Evolutionary conservation across 1,140 invertebrate species (phyloP).

Genomic region (Piezodorus guildinii): DNA sequence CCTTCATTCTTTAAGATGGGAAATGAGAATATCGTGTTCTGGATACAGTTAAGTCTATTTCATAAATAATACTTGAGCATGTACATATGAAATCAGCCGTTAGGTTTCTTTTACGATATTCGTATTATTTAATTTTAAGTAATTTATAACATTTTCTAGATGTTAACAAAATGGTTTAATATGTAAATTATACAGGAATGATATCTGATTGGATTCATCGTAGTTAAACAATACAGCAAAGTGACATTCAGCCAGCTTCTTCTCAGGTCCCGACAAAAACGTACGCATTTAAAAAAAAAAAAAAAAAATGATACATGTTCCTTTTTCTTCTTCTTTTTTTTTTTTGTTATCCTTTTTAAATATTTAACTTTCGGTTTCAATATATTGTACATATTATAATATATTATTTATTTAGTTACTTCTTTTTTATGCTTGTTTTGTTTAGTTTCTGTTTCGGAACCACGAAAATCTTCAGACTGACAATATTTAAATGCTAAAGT

Average conservation of each 20-base stretch:
- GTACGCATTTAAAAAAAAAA: too few species aligned
- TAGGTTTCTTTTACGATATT: background rate
- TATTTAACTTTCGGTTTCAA: background rate
- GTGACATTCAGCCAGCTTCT: too few species aligned
- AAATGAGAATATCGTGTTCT: background rate
- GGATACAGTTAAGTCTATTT: background rate
- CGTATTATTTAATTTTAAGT: background rate
- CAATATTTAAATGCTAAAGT: conserved; percentile 7
- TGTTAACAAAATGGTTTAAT: conserved; percentile 1
- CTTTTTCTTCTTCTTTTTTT: too few species aligned
- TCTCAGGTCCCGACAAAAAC: too few species aligned
- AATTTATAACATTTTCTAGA: background rate
- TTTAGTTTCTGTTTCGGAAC: background rate
- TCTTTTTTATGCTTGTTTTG: too few species aligned
- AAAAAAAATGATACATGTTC: too few species aligned
- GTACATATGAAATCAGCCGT: conserved; percentile 2
- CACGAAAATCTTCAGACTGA: conserved; percentile 4
- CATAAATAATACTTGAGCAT: conserved; percentile 6
- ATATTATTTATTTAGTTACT: background rate
- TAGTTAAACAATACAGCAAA: too few species aligned
- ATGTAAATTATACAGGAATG: background rate
- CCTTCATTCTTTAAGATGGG: too few species aligned
- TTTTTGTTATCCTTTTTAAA: conserved; percentile 1
- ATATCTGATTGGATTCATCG: background rate
- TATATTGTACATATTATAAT: background rate